Base-by-base conservation (phyloP, 1,140 invertebrate species). In the Pseudachorutes palmiensis region DNA sequence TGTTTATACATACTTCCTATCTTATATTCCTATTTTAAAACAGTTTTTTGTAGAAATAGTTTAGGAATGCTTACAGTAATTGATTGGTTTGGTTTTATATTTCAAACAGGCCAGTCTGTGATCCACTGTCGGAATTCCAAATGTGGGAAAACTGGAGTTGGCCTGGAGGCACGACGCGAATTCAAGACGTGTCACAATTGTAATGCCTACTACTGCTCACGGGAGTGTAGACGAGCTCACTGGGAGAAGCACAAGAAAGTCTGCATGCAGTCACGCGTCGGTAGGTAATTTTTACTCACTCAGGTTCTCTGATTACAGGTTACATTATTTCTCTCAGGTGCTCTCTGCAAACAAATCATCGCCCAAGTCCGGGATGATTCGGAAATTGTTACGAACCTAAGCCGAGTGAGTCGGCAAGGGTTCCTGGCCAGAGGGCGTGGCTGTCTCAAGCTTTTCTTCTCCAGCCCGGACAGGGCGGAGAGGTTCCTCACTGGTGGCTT, bases 201-300 rank as follows among this genome's bases (percentile, higher is more conserved):
- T 80, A 88, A 88, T 67, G 92, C 92, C 72, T 83, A 81, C 72
- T 84, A 84, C 72, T 84, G 83, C 71, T 80, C 78, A n/a, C 32
- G 72, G 30, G 72, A 74, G 28, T 74, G 72, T 77, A 82, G 93
- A 22, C 82, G 89, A 64, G 83, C 86, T 1, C 91, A 97, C 76
- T 96, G 93, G 92, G 88, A 92, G 71, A 87, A 88, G 72, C 94
- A 97, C 76, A 85, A 92, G 59, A 87, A 87, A 73, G 87, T 88
- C n/a, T 97, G 94, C 76, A 80, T 93, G 49, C 90, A 93, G 78
- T 92, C 91, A 1, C 82, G 92, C 3, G 90, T 92, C 75, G 66
- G 79, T n/a, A n/a, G n/a, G n/a, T n/a, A 9, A 61, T 24, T 14
- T 61, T 29, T 16, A 14, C 9, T 30, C 59, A 61, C 3, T 57